Conservation (phyloP, 2,113 vertebrate species). For the Scytalopus superciliaris region DNA sequence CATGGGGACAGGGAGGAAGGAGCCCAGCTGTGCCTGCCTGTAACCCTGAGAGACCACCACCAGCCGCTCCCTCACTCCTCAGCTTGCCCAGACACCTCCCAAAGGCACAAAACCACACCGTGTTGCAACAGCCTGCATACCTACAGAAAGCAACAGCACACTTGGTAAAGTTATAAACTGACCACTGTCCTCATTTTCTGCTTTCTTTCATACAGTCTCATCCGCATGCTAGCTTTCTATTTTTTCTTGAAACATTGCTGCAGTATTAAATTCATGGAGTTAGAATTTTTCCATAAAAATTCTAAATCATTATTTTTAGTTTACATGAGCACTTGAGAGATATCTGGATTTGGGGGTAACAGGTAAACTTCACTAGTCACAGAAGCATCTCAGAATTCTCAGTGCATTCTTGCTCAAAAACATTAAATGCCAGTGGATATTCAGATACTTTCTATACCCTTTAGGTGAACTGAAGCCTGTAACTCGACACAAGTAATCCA, state of each 20-base stretch:
- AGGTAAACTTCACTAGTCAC: not conserved
- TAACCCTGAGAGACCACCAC: not conserved
- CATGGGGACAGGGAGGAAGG: not conserved
- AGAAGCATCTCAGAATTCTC: not conserved
- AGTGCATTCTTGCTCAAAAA: not conserved
- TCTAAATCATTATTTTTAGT: not conserved
- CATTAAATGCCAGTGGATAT: not conserved
- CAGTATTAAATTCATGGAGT: not conserved
- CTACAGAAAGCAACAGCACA: not conserved
- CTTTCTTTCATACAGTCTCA: not conserved
- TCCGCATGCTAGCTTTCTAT: not conserved
- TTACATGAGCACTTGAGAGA: not conserved
- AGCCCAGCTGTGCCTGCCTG: not conserved
- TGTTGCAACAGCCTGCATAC: not conserved
- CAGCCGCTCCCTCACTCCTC: not conserved
- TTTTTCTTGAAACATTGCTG: not conserved
- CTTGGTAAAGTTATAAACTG: not conserved
- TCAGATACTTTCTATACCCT: not conserved
- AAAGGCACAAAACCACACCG: not conserved
- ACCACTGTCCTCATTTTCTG: not conserved
- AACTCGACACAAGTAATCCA: not conserved
- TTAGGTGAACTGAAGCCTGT: not conserved
- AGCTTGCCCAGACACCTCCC: accelerated
- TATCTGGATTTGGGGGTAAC: not conserved
- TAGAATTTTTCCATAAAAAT: not conserved